Base-by-base conservation (phyloP, 1,140 invertebrate species). In the Pachyrhynchus sulphureomaculatus region DNA sequence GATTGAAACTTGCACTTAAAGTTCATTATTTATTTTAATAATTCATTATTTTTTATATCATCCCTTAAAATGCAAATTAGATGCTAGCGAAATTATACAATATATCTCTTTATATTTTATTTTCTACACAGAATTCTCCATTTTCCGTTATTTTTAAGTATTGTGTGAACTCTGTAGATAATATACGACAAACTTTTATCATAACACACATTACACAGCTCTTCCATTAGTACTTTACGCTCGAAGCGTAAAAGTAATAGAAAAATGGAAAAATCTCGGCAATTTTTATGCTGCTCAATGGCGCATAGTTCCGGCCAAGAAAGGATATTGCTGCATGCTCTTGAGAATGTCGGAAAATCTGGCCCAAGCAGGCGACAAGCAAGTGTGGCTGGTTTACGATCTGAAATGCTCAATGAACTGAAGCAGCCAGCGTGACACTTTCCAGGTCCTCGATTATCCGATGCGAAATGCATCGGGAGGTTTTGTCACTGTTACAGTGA, bases 251-350 rank as follows among this genome's bases (percentile, higher is more conserved):
- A 10, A 29, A 29, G 26, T 29, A 29, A 29, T 29, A 10, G 26
- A 29, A 29, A 29, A 29, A 29, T 29, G 26, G 26, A 29, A 29
- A 29, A 29, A 29, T 29, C 21, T 24, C 44, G 26, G n/a, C 44
- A 47, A 47, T 47, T 47, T 47, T 18, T 47, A 47, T 24, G 44
- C 44, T 47, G 44, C 10, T 47, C 44, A 47, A 47, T 47, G 44
- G 20, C 3, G 20, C 44, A 23, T 47, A 24, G 21, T 9, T 21
- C 44, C 26, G 21, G 21, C 21, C 44, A 24, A 26, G 21, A 47
- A 24, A 47, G 26, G 26, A 21, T 47, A 21, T 21, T 29, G 21
- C 15, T n/a, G 37, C 37, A 41, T 9, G 37, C 15, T 9, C 15
- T 41, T 41, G n/a, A 34, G 33, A 34, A 34, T 12, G 2, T 13